Base-by-base conservation (phyloP, 2,797 vertebrate genomes). In the Tolypeutes matacus region DNA sequence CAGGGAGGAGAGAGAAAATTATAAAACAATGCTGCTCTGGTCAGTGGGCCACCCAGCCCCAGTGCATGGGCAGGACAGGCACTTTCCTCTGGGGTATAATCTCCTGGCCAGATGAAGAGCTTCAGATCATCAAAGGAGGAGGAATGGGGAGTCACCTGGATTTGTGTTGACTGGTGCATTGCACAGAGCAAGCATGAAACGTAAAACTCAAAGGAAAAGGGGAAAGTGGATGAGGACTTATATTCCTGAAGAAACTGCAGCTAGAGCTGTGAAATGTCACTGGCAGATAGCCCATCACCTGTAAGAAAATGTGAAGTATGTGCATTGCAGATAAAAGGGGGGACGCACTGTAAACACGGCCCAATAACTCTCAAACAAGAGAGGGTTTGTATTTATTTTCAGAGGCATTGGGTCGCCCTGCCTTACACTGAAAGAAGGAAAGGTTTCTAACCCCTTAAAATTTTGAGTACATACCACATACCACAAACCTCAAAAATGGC, bases 291-390 rank as follows among this genome's bases (percentile, higher is more conserved):
- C 98, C 97, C 8, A 93, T 97, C 96, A 96, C 93, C 95, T 96
- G 95, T 90, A 91, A 97, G 98, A 98, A 97, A 98, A 98, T 98
- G 98, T 97, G 96, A 98, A 98, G 95, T 98, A 98, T 98, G 98
- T 97, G 95, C 94, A 85, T 93, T 93, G 98, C 95, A 97, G 98
- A 97, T 98, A 91, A 95, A 97, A 95, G 97, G 92, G 94, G 97
- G 92, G 94, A 97, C 95, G 95, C 95, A 97, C 97, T 97, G 97
- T 97, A 98, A 98, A 98, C 96, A 98, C 1, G 62, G 96, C 91
- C 93, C 95, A 92, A 97, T 97, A 97, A 97, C 94, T 96, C 96
- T 97, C 76, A 86, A 94, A 94, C 12, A 51, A 78, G 91, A 96
- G 89, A 60, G 78, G 87, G 86, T 95, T 96, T 93, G 69, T 98